phyloP scores from a whole-genome alignment of 2,888 invertebrate species.

The Nephrotoma guestfalica region DNA sequence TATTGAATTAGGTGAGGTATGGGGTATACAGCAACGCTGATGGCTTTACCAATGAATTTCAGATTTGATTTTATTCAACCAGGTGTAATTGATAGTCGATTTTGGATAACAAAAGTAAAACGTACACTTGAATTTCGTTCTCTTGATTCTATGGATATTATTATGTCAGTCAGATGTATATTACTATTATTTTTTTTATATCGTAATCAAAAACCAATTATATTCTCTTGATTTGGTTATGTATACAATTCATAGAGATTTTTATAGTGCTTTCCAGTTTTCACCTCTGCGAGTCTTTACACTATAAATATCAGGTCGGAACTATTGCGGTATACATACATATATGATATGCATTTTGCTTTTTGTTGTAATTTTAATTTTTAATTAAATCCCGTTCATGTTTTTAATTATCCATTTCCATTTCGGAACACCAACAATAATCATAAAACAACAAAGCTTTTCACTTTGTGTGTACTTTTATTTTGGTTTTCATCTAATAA shows the following conservation, averaged over 20 bases:
- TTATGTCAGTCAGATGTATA: not conserved
- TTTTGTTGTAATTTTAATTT: not conserved
- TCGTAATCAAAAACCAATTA: not conserved
- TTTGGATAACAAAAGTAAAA: not conserved
- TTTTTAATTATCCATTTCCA: not conserved
- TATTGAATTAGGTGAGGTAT: not conserved
- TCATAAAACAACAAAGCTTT: not conserved
- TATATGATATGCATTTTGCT: not conserved
- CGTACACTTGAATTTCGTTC: not conserved
- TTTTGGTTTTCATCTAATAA: not conserved
- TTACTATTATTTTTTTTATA: not conserved
- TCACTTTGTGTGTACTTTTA: not conserved
- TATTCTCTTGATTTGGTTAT: not conserved
- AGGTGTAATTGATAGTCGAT: not conserved
- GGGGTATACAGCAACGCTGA: not conserved
- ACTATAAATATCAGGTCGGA: not conserved
- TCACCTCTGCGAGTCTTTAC: not conserved
- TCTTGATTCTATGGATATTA: not conserved
- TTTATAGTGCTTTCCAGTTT: not conserved
- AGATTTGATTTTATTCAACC: not conserved
- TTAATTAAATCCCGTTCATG: not conserved
- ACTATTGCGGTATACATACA: not conserved
- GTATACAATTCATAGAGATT: not conserved
- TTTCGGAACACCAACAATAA: not conserved
- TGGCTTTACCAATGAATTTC: not conserved